A percentile compares a stretch with the other conserved stretches of the same genome.
Conservation (phyloP, 2,888 invertebrate species). For the Tryphoninae sp. region DNA sequence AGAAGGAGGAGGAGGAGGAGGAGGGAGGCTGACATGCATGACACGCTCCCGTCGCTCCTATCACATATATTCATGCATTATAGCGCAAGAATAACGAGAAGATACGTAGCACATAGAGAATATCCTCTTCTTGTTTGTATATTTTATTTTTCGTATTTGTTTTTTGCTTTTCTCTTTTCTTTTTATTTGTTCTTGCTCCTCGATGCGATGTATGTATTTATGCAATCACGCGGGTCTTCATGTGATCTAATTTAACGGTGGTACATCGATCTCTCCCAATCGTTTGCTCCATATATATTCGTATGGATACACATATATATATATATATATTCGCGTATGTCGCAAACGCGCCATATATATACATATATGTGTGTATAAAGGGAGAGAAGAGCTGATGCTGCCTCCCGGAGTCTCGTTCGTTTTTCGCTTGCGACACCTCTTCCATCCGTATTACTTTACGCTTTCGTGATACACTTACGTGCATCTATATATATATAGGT, state of each 20-base stretch:
- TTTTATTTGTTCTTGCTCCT: constrained; percentile 4
- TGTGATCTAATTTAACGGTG: constrained; percentile 79
- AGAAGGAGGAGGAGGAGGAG: too few relatives aligned
- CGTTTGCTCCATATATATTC: constrained; percentile 49
- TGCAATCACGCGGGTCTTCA: constrained; percentile 72
- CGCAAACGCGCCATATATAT: not conserved
- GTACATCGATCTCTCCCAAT: constrained; percentile 78
- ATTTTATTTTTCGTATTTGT: not conserved
- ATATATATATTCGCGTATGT: constrained; percentile 7
- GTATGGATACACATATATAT: constrained; percentile 30
- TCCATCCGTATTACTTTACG: constrained; percentile 52
- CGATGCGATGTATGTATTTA: constrained; percentile 47
- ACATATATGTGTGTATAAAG: constrained; percentile 10
- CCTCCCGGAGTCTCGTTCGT: constrained; percentile 50
- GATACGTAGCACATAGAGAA: constrained; percentile 11
- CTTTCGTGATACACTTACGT: constrained; percentile 28
- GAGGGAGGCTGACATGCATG: not conserved
- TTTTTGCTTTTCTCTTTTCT: not conserved
- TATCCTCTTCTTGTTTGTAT: constrained; percentile 22
- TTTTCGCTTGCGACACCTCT: constrained; percentile 58
- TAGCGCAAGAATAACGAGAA: constrained; percentile 6
- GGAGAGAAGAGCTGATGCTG: constrained; percentile 39
- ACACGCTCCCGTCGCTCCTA: constrained; percentile 6
- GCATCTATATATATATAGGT: not conserved
- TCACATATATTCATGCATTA: not conserved